Evolutionary conservation across 2,888 invertebrate species (phyloP).

Genomic region (Tribolium freemani): DNA sequence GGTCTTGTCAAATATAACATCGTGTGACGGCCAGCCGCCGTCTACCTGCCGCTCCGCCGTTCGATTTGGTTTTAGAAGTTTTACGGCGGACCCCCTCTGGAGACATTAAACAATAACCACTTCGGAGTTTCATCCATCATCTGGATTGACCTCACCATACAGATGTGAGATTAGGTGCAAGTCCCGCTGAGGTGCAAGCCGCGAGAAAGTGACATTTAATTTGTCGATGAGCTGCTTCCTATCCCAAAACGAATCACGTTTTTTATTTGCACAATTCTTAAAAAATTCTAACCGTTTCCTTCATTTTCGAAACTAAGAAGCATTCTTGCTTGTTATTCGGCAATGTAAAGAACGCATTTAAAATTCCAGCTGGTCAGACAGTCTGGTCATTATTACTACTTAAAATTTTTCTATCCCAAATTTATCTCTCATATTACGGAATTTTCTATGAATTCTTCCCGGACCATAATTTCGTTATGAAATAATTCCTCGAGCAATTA

Average conservation of each 20-base stretch:
- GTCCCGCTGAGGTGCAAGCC: constrained; percentile 61
- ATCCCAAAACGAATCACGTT: neutral
- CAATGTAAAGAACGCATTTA: constrained; percentile 52
- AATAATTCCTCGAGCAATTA: neutral
- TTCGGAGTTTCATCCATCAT: constrained; percentile 67
- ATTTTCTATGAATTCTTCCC: constrained; percentile 30
- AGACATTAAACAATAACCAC: constrained; percentile 68
- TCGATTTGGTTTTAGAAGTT: constrained; percentile 58
- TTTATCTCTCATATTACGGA: constrained; percentile 50
- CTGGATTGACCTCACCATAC: constrained; percentile 57
- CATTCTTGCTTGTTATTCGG: constrained; percentile 48
- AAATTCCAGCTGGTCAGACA: constrained; percentile 52
- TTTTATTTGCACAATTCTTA: neutral
- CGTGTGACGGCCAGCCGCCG: constrained; percentile 55
- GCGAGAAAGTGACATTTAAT: constrained; percentile 65
- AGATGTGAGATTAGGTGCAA: constrained; percentile 65
- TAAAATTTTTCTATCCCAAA: constrained; percentile 54
- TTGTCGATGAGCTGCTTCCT: constrained; percentile 62
- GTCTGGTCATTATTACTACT: constrained; percentile 54
- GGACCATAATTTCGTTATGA: neutral
- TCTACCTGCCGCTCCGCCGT: constrained; percentile 55
- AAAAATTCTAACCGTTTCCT: constrained; percentile 30
- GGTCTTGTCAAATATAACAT: constrained; percentile 60
- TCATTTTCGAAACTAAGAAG: constrained; percentile 43
- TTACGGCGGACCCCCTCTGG: constrained; percentile 63